Percentiles rank a stretch among this genome's conserved stretches.
phyloP scores from a whole-genome alignment of 2,797 vertebrate species.

The Eospalax fontanierii region DNA sequence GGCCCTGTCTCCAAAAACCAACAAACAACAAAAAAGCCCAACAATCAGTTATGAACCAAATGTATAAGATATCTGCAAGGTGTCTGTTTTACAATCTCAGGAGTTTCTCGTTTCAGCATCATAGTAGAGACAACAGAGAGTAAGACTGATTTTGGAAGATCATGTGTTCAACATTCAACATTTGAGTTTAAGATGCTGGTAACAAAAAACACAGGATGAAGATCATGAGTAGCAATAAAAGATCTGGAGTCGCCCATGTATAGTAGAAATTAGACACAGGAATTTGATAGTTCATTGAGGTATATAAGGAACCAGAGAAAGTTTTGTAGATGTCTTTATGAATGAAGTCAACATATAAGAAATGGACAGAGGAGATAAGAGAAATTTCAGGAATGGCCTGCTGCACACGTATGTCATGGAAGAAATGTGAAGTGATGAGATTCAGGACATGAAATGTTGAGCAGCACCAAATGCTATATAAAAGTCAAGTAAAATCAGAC shows the following conservation, averaged over 20 bases:
- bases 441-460: not conserved
- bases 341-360: not conserved
- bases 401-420: not conserved
- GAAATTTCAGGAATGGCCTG: not conserved
- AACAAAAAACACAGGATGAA: not conserved
- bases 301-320: not conserved
- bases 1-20: not conserved
- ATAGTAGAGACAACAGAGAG: not conserved
- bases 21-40: not conserved
- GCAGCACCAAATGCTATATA: not conserved
- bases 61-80: not conserved
- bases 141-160: not conserved
- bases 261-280: not conserved
- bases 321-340: not conserved
- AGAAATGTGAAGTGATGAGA: not conserved
- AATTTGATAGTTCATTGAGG: not conserved
- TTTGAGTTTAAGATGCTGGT: not conserved
- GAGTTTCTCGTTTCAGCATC: not conserved
- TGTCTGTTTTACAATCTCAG: not conserved
- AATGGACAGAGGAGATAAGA: not conserved
- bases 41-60: not conserved
- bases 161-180: not conserved
- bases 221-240: not conserved
- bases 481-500: slow-evolving; percentile 4
- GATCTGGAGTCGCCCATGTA: not conserved